Conservation (phyloP, 1,140 invertebrate genomes). For the Drosophila varians region DNA sequence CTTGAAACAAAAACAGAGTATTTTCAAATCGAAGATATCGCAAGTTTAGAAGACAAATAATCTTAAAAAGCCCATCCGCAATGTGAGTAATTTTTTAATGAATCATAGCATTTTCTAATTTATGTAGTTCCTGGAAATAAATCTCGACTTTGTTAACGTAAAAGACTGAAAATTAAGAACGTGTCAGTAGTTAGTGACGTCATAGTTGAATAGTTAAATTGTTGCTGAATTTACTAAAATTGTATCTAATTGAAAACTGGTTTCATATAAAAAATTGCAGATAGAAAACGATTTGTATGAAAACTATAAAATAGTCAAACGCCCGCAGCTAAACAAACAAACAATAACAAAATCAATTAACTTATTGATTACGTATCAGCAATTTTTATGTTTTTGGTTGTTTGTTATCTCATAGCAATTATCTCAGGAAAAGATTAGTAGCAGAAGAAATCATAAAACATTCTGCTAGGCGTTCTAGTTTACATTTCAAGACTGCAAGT, state of each 20-base stretch:
- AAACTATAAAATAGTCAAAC: too few relatives aligned
- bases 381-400: neutral
- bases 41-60: too few relatives aligned
- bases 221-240: neutral
- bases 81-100: too few relatives aligned
- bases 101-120: too few relatives aligned
- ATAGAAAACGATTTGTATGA: too few relatives aligned
- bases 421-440: neutral
- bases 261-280: too few relatives aligned
- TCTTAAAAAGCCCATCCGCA: too few relatives aligned
- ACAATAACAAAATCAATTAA: neutral
- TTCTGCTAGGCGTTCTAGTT: neutral
- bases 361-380: neutral
- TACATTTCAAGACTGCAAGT: conserved; percentile 3
- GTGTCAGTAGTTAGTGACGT: neutral
- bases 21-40: neutral
- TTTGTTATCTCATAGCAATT: too few relatives aligned
- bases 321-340: too few relatives aligned
- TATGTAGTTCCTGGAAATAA: too few relatives aligned
- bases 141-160: too few relatives aligned
- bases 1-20: neutral
- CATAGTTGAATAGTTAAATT: neutral
- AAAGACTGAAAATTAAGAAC: too few relatives aligned
- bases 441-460: neutral
- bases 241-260: neutral